Conservation (phyloP, 2,888 invertebrate genomes). For the Nowickia ferox region DNA sequence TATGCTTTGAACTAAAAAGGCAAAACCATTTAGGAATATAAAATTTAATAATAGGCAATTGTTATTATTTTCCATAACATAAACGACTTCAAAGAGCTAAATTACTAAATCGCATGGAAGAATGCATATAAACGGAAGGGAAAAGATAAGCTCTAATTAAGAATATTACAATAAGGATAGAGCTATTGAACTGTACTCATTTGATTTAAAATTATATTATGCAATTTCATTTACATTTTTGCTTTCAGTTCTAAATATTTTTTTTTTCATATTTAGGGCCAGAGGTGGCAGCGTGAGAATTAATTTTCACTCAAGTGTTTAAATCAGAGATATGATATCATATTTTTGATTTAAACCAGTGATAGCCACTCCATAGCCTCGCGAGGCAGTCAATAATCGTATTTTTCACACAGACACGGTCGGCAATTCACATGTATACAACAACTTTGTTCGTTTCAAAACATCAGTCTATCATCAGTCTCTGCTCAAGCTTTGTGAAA, state of each 20-base stretch:
- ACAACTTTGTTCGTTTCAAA: no score
- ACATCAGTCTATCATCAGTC: no score
- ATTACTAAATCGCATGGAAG: slow-evolving; percentile 20
- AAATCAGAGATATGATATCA: no score
- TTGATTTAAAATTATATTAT: slow-evolving; percentile 38
- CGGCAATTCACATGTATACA: no score
- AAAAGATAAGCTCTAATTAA: slow-evolving; percentile 34
- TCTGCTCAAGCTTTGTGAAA: no score
- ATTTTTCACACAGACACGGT: no score
- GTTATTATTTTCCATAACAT: slow-evolving; percentile 9
- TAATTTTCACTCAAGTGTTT: neutral
- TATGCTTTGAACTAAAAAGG: neutral
- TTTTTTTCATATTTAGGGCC: neutral
- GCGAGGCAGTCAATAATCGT: no score
- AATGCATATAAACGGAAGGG: slow-evolving; percentile 7
- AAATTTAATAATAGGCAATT: slow-evolving; percentile 58
- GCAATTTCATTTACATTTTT: slow-evolving; percentile 34
- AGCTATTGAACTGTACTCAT: slow-evolving; percentile 23
- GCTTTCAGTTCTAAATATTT: neutral
- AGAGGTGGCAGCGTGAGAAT: neutral
- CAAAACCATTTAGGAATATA: slow-evolving; percentile 26
- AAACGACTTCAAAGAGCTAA: neutral
- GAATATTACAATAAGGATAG: neutral
- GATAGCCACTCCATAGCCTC: no score
- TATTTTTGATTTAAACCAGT: no score